Evolutionary conservation across 2,113 vertebrate species (phyloP).

Genomic region (Myxocyprinus asiaticus): DNA sequence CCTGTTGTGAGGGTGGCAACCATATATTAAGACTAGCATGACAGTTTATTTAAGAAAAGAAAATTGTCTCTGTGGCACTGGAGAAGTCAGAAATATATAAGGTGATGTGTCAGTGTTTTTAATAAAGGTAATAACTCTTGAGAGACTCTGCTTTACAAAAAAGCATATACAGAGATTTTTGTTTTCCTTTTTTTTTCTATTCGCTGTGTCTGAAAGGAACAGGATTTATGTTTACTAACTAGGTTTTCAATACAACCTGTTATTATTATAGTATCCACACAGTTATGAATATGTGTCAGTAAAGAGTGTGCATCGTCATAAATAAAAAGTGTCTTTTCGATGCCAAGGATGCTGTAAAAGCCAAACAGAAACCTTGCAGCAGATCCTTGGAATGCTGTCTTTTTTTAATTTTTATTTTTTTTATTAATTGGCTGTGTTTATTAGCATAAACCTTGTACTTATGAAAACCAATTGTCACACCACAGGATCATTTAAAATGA

Average conservation of each 20-base stretch:
- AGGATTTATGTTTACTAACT: constrained; percentile 57
- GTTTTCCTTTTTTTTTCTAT: background rate
- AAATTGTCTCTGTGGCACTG: constrained; percentile 98
- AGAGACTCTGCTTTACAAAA: constrained; percentile 83
- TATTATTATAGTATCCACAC: background rate
- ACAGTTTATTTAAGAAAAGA: constrained; percentile 99
- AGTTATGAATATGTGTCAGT: background rate
- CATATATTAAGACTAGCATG: constrained; percentile 99
- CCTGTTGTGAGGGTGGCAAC: constrained; percentile 87
- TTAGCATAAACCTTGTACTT: background rate
- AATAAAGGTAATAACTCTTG: constrained; percentile 97
- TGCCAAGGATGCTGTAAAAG: constrained; percentile 29
- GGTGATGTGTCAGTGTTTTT: constrained; percentile 88
- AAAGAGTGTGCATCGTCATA: constrained; percentile 42
- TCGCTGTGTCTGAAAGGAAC: constrained; percentile 73
- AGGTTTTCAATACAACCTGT: constrained; percentile 43
- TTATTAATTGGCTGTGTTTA: background rate
- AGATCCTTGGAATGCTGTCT: background rate
- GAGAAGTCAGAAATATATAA: constrained; percentile 91
- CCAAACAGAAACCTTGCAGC: background rate
- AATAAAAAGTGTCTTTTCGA: constrained; percentile 45
- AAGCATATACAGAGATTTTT: constrained; percentile 76
- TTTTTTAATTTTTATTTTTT: no score
- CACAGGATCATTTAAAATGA: no score
- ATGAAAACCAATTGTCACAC: no score